Evolutionary conservation across 1,140 invertebrate species (phyloP).

Genomic region (Saccostrea glomerata): DNA sequence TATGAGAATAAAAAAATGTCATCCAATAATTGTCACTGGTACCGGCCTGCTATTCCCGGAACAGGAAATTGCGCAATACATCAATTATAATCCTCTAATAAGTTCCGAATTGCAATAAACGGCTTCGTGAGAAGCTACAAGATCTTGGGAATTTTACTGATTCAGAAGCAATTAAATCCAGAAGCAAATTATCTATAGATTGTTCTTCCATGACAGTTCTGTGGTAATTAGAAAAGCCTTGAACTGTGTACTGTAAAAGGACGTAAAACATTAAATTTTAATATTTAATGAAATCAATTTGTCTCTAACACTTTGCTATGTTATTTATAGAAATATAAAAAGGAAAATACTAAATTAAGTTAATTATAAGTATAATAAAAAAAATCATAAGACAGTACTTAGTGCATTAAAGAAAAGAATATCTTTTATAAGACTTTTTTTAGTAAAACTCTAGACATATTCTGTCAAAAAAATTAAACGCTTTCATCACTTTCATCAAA

Average conservation of each 20-base stretch:
- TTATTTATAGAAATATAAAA: too few species aligned
- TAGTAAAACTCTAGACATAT: too few species aligned
- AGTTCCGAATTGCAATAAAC: background rate
- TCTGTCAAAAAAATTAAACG: too few species aligned
- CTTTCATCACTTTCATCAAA: too few species aligned
- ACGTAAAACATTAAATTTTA: background rate
- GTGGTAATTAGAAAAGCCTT: background rate
- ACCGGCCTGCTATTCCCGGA: background rate
- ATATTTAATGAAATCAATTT: background rate
- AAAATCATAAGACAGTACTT: too few species aligned
- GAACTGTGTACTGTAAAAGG: background rate
- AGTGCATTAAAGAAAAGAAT: too few species aligned
- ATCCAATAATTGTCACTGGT: background rate
- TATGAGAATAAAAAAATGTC: background rate
- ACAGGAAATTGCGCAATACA: slow-evolving; percentile 7
- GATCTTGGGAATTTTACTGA: background rate
- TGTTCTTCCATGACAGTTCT: background rate
- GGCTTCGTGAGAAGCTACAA: background rate
- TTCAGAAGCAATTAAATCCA: background rate
- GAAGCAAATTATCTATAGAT: background rate
- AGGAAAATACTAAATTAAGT: too few species aligned
- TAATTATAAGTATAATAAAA: too few species aligned
- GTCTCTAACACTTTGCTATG: too few species aligned
- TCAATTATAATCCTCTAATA: background rate
- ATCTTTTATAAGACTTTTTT: too few species aligned